Conservation (phyloP, 1,140 invertebrate genomes). For the Drosophila tristis region DNA sequence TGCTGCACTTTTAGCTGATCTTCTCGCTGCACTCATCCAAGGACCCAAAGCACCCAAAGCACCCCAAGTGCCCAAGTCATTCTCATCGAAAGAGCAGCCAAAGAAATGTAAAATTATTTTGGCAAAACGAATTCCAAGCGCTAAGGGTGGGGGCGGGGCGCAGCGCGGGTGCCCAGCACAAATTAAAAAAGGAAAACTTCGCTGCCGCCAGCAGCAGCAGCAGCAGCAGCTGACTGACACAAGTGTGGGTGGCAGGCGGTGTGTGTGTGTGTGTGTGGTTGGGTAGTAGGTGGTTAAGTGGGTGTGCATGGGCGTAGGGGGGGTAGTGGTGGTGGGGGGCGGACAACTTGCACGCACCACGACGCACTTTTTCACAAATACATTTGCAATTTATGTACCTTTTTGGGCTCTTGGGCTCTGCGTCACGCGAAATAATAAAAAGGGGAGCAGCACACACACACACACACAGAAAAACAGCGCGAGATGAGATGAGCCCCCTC, state of each 20-base stretch:
- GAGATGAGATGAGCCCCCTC: background rate
- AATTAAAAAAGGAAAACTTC: slow-evolving; percentile 46
- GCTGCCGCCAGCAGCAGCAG: slow-evolving; percentile 1
- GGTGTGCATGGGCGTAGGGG: background rate
- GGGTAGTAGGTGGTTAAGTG: slow-evolving; percentile 3
- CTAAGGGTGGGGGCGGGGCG: background rate
- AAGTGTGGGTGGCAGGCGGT: too few relatives aligned
- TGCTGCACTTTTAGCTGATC: too few relatives aligned
- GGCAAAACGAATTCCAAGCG: slow-evolving; percentile 15
- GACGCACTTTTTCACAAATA: slow-evolving; percentile 66
- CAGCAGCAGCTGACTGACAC: too few relatives aligned
- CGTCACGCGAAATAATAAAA: slow-evolving; percentile 59
- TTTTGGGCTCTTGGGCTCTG: slow-evolving; percentile 27
- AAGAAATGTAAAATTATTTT: slow-evolving; percentile 52
- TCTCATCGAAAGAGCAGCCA: background rate
- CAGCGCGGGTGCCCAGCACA: slow-evolving; percentile 4
- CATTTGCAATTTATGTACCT: slow-evolving; percentile 68
- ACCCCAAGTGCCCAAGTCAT: too few relatives aligned
- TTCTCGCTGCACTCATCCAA: too few relatives aligned
- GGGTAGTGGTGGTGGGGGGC: too few relatives aligned
- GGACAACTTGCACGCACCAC: slow-evolving; percentile 47
- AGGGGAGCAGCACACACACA: slow-evolving; percentile 29
- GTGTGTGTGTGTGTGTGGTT: too few relatives aligned
- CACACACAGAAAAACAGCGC: background rate
- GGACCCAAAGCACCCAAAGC: too few relatives aligned